These are phyloP conservation scores for Cephus pygmeus DNA, from an alignment of 2,888 invertebrate species.

Conservation along the genomic window DNA sequence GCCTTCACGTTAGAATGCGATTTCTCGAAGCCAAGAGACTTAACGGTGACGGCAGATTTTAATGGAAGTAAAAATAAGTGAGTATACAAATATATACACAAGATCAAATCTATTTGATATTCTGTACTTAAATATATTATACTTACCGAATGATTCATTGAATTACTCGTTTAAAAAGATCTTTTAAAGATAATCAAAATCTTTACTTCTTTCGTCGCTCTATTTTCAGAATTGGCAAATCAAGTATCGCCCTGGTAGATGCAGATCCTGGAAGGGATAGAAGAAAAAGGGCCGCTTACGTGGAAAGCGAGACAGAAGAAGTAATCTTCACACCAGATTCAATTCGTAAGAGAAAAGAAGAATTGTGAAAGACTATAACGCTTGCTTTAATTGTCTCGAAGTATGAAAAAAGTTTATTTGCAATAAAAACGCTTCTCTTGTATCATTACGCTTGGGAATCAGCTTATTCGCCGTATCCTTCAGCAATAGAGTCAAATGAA, in stretches of 20 bases:
- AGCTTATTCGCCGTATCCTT: not conserved
- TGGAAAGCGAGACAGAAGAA: constrained; percentile 39
- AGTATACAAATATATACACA: not conserved
- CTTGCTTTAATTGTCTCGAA: not conserved
- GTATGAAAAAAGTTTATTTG: not conserved
- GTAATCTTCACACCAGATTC: constrained; percentile 38
- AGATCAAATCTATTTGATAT: not conserved
- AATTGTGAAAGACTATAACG: constrained; percentile 32
- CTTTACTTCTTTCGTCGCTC: not conserved
- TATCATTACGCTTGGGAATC: not conserved
- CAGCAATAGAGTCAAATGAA: not conserved
- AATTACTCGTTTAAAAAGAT: not conserved
- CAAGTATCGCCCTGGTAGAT: constrained; percentile 45
- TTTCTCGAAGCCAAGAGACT: constrained; percentile 69
- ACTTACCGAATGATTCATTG: not conserved
- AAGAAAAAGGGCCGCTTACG: constrained; percentile 38
- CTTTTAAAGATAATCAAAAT: not conserved
- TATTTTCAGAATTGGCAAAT: constrained; percentile 32
- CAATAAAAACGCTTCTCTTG: constrained; percentile 11
- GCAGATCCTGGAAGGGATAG: constrained; percentile 47
- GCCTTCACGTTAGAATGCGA: constrained; percentile 76
- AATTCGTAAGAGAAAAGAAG: constrained; percentile 37
- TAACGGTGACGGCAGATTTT: constrained; percentile 69
- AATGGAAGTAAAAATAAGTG: constrained; percentile 53
- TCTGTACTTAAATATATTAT: not conserved